Evolutionary conservation across 1,140 invertebrate genomes (phyloP).

Genomic region (Laupala kohalensis): DNA sequence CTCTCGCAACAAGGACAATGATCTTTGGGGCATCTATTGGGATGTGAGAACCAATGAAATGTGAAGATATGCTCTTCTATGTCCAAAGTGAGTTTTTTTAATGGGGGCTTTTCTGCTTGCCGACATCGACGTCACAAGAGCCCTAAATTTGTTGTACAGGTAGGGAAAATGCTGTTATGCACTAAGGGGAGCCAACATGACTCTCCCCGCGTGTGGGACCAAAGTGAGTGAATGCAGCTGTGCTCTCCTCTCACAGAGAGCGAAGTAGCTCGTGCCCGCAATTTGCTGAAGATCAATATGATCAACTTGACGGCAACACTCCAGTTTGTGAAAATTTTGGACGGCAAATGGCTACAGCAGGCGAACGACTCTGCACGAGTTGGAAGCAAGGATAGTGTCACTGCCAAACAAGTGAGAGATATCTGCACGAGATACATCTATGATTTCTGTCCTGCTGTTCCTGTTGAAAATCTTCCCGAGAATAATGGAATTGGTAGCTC

Average conservation of each 20-base stretch:
- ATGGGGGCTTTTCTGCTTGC: too few relatives aligned
- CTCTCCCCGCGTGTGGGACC: too few relatives aligned
- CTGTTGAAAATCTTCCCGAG: conserved; percentile 78
- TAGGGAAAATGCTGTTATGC: too few relatives aligned
- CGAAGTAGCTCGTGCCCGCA: conserved; percentile 91
- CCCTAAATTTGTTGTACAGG: too few relatives aligned
- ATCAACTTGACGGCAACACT: conserved; percentile 96
- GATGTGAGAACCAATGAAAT: conserved; percentile 69
- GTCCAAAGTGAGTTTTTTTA: conserved; percentile 28
- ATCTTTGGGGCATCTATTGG: conserved; percentile 96
- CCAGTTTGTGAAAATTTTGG: conserved; percentile 98
- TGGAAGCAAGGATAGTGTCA: conserved; percentile 86
- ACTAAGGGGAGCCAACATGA: too few relatives aligned
- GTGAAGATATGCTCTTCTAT: conserved; percentile 34
- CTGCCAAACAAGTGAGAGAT: neutral
- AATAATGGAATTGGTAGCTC: conserved; percentile 71
- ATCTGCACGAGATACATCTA: too few relatives aligned
- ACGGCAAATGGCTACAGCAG: conserved; percentile 93
- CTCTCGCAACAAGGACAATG: conserved; percentile 98
- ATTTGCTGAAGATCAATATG: conserved; percentile 92
- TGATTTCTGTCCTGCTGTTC: too few relatives aligned
- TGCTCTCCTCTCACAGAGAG: conserved; percentile 78
- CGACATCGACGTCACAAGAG: too few relatives aligned
- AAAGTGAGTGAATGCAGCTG: conserved; percentile 86
- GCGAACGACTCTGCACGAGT: conserved; percentile 84